phyloP scores from a whole-genome alignment of 2,888 invertebrate species.

The Melinopterus prodromus region DNA sequence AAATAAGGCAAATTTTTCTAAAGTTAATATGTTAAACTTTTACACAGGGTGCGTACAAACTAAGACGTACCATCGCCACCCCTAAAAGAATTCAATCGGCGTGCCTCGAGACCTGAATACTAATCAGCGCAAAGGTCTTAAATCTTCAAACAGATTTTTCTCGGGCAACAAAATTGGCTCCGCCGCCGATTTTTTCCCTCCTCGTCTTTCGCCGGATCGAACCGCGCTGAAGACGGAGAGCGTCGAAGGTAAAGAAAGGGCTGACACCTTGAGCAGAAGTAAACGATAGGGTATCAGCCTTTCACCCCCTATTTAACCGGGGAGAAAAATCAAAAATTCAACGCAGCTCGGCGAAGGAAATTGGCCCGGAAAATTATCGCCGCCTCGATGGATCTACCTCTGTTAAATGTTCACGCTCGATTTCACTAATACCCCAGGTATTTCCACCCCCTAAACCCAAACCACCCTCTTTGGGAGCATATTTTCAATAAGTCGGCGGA shows the following conservation, averaged over 20 bases:
- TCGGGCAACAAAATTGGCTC: not conserved
- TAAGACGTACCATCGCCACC: not conserved
- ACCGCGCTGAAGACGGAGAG: not conserved
- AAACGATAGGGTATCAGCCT: slow-evolving; percentile 4
- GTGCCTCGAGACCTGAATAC: not conserved
- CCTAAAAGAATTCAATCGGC: not conserved
- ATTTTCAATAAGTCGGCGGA: not conserved
- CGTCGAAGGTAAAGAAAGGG: not conserved
- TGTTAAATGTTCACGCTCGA: not conserved
- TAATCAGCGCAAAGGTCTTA: not conserved
- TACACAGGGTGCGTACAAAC: not conserved
- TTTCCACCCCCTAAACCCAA: not conserved
- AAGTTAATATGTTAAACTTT: too few relatives aligned
- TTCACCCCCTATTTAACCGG: slow-evolving; percentile 4
- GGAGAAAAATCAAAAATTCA: not conserved
- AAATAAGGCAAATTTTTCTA: too few relatives aligned
- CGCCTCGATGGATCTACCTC: not conserved
- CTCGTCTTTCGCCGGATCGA: not conserved
- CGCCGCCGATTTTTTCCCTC: not conserved
- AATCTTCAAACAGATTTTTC: not conserved
- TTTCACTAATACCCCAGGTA: slow-evolving; percentile 4
- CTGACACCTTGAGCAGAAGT: slow-evolving; percentile 4
- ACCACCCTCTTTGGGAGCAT: not conserved
- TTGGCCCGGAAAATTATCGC: slow-evolving; percentile 4
- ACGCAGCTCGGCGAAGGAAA: not conserved